phyloP scores from a whole-genome alignment of 2,888 invertebrate species.

The Eristalinus aeneus region DNA sequence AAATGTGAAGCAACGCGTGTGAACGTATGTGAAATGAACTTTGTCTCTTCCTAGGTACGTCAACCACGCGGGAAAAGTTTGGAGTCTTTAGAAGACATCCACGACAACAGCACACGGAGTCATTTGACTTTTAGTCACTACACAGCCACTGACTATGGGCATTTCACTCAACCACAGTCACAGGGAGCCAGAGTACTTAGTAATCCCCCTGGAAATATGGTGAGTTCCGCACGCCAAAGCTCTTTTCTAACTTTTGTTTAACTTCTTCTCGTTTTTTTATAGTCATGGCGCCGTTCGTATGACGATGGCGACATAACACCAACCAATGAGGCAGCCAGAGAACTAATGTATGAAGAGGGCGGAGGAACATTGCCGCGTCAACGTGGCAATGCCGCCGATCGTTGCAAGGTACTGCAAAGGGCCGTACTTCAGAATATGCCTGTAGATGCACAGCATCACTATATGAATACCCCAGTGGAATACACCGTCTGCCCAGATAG shows the following conservation, averaged over 20 bases:
- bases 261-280: slow-evolving; percentile 64
- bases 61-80: slow-evolving; percentile 92
- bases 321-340: slow-evolving; percentile 86
- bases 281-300: slow-evolving; percentile 88
- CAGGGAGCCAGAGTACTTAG: slow-evolving; percentile 74
- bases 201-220: slow-evolving; percentile 77
- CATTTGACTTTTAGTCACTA: slow-evolving; percentile 81
- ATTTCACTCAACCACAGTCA: slow-evolving; percentile 77
- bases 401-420: slow-evolving; percentile 76
- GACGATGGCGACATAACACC: slow-evolving; percentile 95
- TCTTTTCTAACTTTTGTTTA: not conserved
- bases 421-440: slow-evolving; percentile 79
- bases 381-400: slow-evolving; percentile 78
- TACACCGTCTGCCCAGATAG: slow-evolving; percentile 74
- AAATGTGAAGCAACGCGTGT: not conserved
- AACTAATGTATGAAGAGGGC: slow-evolving; percentile 83
- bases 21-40: not conserved
- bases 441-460: slow-evolving; percentile 79
- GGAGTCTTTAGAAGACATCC: slow-evolving; percentile 91
- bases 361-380: slow-evolving; percentile 94
- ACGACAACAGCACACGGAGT: slow-evolving; percentile 82
- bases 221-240: slow-evolving; percentile 43
- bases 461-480: slow-evolving; percentile 80
- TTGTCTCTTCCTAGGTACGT: slow-evolving; percentile 83
- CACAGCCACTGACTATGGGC: slow-evolving; percentile 80